A percentile compares a stretch with the other conserved stretches of the same genome.
phyloP scores from a whole-genome alignment of 30 jellyfish, hydroid and myxozoan genomes.

The Hydractinia echinata region DNA sequence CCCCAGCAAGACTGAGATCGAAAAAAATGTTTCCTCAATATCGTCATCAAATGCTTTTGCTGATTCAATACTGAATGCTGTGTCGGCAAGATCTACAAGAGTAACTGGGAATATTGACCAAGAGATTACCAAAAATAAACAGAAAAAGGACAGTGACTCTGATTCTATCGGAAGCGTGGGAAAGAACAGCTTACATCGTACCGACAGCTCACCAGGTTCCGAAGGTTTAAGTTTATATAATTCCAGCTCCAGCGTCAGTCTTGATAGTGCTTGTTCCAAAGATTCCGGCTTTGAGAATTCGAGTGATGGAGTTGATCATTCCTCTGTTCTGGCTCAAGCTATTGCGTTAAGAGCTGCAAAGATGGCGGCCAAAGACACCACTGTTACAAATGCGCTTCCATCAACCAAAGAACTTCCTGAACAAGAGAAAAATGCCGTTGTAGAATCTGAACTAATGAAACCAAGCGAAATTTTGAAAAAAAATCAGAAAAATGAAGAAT shows the following conservation, averaged over 20 bases:
- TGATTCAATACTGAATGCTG: constrained; percentile 52
- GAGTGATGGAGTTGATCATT: constrained; percentile 73
- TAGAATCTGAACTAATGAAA: constrained; percentile 29
- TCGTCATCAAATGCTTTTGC: background rate
- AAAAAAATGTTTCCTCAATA: no score
- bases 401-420: constrained; percentile 35
- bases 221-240: constrained; percentile 55
- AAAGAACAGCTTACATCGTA: constrained; percentile 3
- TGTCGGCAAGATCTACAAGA: constrained; percentile 55
- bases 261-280: constrained; percentile 76
- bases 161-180: constrained; percentile 7
- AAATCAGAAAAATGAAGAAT: constrained; percentile 11
- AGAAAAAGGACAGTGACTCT: constrained; percentile 33
- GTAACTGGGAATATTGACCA: constrained; percentile 41
- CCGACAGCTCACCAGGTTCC: constrained; percentile 39
- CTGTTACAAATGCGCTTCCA: constrained; percentile 10
- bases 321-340: constrained; percentile 82
- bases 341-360: constrained; percentile 87
- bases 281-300: constrained; percentile 87
- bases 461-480: constrained; percentile 32
- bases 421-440: constrained; percentile 9
- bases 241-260: constrained; percentile 79
- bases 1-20: no score
- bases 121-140: constrained; percentile 25
- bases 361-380: constrained; percentile 47